phyloP scores from a whole-genome alignment of 2,888 invertebrate genomes.

The Pterobdella sp. region DNA sequence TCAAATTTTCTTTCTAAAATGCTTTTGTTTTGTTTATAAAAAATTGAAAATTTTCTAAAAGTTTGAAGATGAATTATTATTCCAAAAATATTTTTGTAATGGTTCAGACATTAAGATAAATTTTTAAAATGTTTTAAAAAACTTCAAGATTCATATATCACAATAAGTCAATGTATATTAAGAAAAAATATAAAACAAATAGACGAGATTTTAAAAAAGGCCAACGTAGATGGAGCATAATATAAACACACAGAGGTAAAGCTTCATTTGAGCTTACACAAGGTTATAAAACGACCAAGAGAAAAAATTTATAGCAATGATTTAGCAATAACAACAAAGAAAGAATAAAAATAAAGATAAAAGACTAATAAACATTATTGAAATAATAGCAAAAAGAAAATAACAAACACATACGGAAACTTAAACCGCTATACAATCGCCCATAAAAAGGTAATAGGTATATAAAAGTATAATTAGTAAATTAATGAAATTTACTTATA shows the following conservation, averaged over 20 bases:
- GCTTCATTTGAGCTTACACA: neutral
- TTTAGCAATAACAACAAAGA: constrained; percentile 4
- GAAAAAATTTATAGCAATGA: neutral
- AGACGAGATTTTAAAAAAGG: no score
- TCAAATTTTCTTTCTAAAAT: no score
- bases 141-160: neutral
- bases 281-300: neutral
- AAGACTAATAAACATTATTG: neutral
- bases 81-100: no score
- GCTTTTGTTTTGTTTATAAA: no score
- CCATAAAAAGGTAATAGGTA: no score
- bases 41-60: no score
- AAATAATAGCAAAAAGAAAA: neutral
- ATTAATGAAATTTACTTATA: no score
- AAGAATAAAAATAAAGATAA: neutral
- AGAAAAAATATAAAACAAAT: no score
- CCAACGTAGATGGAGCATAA: neutral
- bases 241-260: neutral
- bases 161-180: no score
- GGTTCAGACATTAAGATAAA: no score
- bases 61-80: no score
- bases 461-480: no score
- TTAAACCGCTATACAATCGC: neutral
- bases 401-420: neutral
- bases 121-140: neutral